Base-by-base conservation (phyloP, 30 jellyfish, hydroid and myxozoan species). In the Aurelia aurita region DNA sequence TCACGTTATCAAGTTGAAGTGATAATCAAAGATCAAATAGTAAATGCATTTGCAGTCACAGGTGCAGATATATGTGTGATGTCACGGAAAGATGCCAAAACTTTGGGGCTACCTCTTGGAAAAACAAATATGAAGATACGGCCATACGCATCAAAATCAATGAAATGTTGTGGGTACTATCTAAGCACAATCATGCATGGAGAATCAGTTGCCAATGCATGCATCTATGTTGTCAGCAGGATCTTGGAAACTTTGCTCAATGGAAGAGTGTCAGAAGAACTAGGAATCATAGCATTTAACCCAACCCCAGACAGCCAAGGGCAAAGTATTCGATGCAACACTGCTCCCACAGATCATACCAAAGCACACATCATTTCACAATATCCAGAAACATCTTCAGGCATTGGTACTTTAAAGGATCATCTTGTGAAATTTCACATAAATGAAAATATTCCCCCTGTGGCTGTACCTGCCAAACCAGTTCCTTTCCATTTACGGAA, bases 61-160 rank as follows among this genome's bases (percentile, higher is more conserved):
- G 95, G 90, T 11, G 90, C 95, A 74, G 90, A 85, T 77, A 69
- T 72, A n/a, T 76, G 86, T 49, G 95, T 85, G 16, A 85, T 85
- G 95, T 85, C 84, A 11, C 20, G 25, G 67, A 49, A 55, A 21
- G 71, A 55, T 10, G 91, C 95, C 3, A 34, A 72, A 21, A 66
- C 29, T 85, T 35, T 63, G 74, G 78, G 28, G 26, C 46, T 82
- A 32, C 90, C 78, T 14, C 83, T 85, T 45, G 72, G 93, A 28
- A 85, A 85, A 74, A 72, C 89, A 11, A 85, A 69, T 18, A 85
- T 85, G 95, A 85, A 72, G 35, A 85, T 54, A 14, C 86, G 82
- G 29, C 95, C 84, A 57, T 85, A 85, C 62, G 85, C 73, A 35
- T 85, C 90, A 27, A 80, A 67, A 55, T 82, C 93, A 10, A 53